Base-by-base conservation (phyloP, 1,140 invertebrate genomes). In the Heliconius eleuchia region DNA sequence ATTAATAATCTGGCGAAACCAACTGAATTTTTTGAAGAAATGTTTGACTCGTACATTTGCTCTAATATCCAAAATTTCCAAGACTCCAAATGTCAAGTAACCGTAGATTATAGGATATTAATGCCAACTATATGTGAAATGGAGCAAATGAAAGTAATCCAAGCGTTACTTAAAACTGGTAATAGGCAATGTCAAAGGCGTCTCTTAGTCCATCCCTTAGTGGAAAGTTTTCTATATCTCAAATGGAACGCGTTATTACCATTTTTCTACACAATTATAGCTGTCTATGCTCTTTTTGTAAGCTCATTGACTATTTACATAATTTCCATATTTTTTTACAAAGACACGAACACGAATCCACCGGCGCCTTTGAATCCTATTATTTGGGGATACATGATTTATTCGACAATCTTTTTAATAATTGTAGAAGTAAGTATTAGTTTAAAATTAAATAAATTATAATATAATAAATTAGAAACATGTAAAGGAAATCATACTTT, bases 161-260 rank as follows among this genome's bases (percentile, higher is more conserved):
- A 95, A 73, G 94, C 95, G 6, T 79, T 96, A 5, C 80, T 96
- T 5, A 91, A 95, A 80, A 94, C 93, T 57, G 94, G 94, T 3
- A 95, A 95, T 39, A 89, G 94, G 82, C 89, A 91, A 42, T 86
- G 91, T 5, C 92, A 95, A 74, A 91, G 93, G 60, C 92, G 92
- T 77, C 85, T 96, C 19, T 88, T 95, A 18, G 91, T 95, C 0
- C 95, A 96, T 87, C 95, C 95, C 1, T 88, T 95, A 27, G 89
- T 95, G 5, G 95, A 96, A 86, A 95, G 95, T 78, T 96, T 95
- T 83, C 85, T 96, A 1, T 94, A 89, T 78, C 86, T 96, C n/a
- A 96, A 96, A 86, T 96, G 95, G 95, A 95, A 92, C 73, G 93
- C 92, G 42, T 82, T 95, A 13, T 83, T 94, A 30, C 91, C 91